Evolutionary conservation across 2,797 vertebrate species (phyloP), one percentile per base, ranked within the genome.

Genomic region (Semotilus atromaculatus): DNA sequence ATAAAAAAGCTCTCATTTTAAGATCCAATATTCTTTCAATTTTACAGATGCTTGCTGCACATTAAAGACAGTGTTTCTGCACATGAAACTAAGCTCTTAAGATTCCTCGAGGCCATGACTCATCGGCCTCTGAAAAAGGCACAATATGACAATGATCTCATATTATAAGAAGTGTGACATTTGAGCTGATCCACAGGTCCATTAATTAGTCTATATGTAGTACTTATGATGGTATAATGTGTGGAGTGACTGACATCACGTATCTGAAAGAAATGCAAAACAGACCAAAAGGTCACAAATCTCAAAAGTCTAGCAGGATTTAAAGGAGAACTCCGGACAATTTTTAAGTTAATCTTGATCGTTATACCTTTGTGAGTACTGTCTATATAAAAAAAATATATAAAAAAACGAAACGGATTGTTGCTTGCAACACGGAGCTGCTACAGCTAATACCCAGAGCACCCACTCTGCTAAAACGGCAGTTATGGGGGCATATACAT

Each of bases 81-180:
- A 40, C 5, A 13, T 60, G 21, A 40, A 77, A 38, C 7, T 55
- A 64, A 34, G 38, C 38, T 3, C 6, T 66, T 48, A 79, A 23
- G 10, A 31, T 64, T 79, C n/a, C 14, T 45, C 76, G 48, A 3
- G 2, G 18, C 19, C 10, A 23, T 48, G 40, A 79, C n/a, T 45
- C 38, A 64, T 26, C 13, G 11, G 21, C 1, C 3, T 29, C n/a
- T 64, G 40, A 34, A 60, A 66, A 31, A 23, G 9, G 18, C 11
- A 48, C 40, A 79, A 29, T 10, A 45, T 11, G 58, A 66, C 55
- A 79, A 45, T 64, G 76, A 79, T 64, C 38, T 78, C 38, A 58
- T 40, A 40, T 58, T 48, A 62, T 64, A 45, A 45, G 18, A 79
- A 45, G 60, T 48, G 21, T 29, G 76, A 48, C n/a, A 48, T 79